A percentile compares a stretch with the other conserved stretches of the same genome.
Evolutionary conservation across 2,888 invertebrate genomes (phyloP).

Genomic region (Cheilosia variabilis): DNA sequence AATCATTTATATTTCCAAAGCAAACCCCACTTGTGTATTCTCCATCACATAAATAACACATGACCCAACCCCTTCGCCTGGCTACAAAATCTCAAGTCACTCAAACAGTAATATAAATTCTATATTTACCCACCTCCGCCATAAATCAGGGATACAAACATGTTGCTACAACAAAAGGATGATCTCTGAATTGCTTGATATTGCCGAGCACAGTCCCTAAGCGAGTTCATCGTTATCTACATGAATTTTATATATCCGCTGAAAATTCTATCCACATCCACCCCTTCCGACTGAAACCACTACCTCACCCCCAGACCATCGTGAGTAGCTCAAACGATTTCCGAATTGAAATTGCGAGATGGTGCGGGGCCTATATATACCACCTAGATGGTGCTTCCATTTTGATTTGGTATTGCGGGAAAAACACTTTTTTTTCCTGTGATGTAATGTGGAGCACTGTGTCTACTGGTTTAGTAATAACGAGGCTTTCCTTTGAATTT

Average conservation of each 20-base stretch:
- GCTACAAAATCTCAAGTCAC: conserved; percentile 17
- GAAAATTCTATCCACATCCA: conserved; percentile 3
- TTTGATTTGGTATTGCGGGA: conserved; percentile 26
- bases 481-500: conserved; percentile 1
- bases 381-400: not conserved
- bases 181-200: conserved; percentile 18
- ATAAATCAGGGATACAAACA: conserved; percentile 32
- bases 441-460: conserved; percentile 33
- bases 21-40: conserved; percentile 21
- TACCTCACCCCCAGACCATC: not conserved
- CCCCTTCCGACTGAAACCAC: not conserved
- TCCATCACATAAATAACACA: not conserved
- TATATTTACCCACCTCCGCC: conserved; percentile 18
- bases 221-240: conserved; percentile 36
- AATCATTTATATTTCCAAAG: not conserved
- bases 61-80: not conserved
- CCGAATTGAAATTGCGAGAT: conserved; percentile 19
- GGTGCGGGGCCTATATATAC: not conserved
- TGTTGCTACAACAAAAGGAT: conserved; percentile 19
- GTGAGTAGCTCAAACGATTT: conserved; percentile 23
- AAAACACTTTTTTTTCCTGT: conserved; percentile 8
- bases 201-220: conserved; percentile 27
- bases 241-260: conserved; percentile 46
- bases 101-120: conserved; percentile 25
- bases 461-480: conserved; percentile 19